phyloP scores from a whole-genome alignment of 2,888 invertebrate genomes.

The Pyralis farinalis region DNA sequence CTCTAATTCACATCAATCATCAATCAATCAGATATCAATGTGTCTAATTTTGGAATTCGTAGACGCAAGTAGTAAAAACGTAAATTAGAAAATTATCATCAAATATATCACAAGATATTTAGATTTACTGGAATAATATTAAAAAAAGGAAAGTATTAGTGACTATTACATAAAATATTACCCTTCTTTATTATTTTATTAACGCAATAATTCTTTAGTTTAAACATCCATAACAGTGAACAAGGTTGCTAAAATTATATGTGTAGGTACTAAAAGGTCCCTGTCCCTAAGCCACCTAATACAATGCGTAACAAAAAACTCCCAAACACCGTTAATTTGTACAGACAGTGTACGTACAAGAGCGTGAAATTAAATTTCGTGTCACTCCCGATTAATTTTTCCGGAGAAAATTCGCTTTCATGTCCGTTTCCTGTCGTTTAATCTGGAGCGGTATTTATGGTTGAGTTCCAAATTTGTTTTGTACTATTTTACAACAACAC shows the following conservation, averaged over 20 bases:
- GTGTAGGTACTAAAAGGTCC: not conserved
- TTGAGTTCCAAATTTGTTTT: slow-evolving; percentile 17
- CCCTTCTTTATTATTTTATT: no score
- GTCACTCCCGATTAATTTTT: slow-evolving; percentile 57
- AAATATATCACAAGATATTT: no score
- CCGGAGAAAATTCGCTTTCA: slow-evolving; percentile 55
- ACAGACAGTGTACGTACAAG: slow-evolving; percentile 48
- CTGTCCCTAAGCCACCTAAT: slow-evolving; percentile 42
- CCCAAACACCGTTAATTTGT: slow-evolving; percentile 54
- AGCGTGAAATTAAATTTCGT: slow-evolving; percentile 67
- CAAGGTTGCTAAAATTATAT: not conserved
- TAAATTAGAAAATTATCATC: no score
- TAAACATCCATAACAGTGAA: not conserved
- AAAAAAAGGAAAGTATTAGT: no score
- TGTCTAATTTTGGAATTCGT: no score
- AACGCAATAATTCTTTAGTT: not conserved
- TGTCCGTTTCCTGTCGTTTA: slow-evolving; percentile 44
- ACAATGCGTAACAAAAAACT: slow-evolving; percentile 44
- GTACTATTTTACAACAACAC: not conserved
- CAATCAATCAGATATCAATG: no score
- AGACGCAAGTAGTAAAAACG: no score
- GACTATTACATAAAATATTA: no score
- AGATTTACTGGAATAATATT: no score
- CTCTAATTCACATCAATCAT: no score
- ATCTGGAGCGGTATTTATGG: slow-evolving; percentile 43